Conservation (phyloP, 2,113 vertebrate species). For the Toxotes jaculatrix region DNA sequence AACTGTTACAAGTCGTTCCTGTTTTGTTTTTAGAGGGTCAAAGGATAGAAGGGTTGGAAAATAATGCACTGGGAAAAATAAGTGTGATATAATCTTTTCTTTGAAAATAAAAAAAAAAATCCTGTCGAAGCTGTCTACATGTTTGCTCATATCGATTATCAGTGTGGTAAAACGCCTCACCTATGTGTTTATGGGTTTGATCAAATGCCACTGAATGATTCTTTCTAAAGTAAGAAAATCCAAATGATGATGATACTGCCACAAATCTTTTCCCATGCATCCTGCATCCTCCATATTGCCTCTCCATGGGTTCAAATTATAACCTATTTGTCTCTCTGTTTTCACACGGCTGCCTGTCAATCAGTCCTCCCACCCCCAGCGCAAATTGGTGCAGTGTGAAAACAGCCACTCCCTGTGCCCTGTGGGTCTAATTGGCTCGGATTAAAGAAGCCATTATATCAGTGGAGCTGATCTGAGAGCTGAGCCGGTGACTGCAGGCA, state of each 20-base stretch:
- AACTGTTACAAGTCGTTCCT: too few species aligned
- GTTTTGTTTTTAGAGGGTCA: not conserved
- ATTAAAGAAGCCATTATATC: slow-evolving; percentile 72
- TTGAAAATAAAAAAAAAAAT: too few species aligned
- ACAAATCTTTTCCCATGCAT: slow-evolving; percentile 37
- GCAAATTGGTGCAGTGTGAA: slow-evolving; percentile 75
- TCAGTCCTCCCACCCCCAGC: slow-evolving; percentile 62
- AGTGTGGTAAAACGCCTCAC: not conserved
- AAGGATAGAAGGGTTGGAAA: not conserved
- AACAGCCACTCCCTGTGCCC: slow-evolving; percentile 69
- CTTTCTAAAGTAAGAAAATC: slow-evolving; percentile 8
- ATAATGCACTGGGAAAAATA: not conserved
- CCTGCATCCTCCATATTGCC: slow-evolving; percentile 40
- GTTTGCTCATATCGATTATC: not conserved
- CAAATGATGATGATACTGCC: slow-evolving; percentile 18
- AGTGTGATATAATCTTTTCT: not conserved
- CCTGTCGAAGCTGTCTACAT: not conserved
- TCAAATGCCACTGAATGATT: not conserved
- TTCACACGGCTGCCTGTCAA: slow-evolving; percentile 75
- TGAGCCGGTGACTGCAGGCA: slow-evolving; percentile 44
- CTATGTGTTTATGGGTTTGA: not conserved
- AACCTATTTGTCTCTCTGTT: slow-evolving; percentile 69
- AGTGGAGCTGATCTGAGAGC: slow-evolving; percentile 71
- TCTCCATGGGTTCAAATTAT: slow-evolving; percentile 64
- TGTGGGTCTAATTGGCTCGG: slow-evolving; percentile 76